Evolutionary conservation across 1,140 invertebrate species (phyloP).

Genomic region (Drosophila teissieri): DNA sequence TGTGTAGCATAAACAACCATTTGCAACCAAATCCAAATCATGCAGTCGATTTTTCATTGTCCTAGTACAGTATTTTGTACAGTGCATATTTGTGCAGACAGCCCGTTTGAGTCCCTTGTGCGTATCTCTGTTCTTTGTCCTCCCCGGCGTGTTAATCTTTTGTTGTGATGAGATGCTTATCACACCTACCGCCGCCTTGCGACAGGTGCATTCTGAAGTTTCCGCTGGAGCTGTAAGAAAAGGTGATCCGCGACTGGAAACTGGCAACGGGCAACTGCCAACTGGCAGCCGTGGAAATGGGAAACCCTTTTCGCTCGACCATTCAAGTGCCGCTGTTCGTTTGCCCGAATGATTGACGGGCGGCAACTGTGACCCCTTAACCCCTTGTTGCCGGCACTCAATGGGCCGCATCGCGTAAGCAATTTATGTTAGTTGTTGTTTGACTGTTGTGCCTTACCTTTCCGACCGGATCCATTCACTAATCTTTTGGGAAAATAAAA

Average conservation of each 20-base stretch:
- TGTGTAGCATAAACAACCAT: too few relatives aligned
- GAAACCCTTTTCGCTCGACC: conserved; percentile 21
- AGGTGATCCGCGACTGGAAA: conserved; percentile 3
- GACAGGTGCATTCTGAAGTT: conserved; percentile 62
- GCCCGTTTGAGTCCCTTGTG: neutral
- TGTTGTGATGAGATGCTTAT: conserved; percentile 72
- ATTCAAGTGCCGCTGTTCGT: conserved; percentile 61
- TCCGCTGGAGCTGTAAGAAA: conserved; percentile 16
- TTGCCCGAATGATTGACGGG: conserved; percentile 68
- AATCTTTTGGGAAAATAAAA: neutral
- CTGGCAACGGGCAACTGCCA: conserved; percentile 6
- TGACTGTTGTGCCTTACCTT: conserved; percentile 12
- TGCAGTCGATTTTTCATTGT: too few relatives aligned
- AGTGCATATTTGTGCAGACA: conserved; percentile 37
- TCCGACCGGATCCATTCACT: conserved; percentile 3
- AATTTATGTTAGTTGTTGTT: conserved; percentile 73
- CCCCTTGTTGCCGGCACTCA: conserved; percentile 62
- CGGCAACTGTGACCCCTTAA: conserved; percentile 36
- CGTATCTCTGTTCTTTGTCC: conserved; percentile 31
- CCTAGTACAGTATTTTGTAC: neutral
- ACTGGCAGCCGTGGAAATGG: conserved; percentile 27
- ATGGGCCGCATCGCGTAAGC: conserved; percentile 62
- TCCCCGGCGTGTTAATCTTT: conserved; percentile 69
- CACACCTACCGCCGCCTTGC: conserved; percentile 43
- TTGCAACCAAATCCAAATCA: too few relatives aligned